Base-by-base conservation (phyloP, 2,797 vertebrate species). In the Anguilla megastoma region DNA sequence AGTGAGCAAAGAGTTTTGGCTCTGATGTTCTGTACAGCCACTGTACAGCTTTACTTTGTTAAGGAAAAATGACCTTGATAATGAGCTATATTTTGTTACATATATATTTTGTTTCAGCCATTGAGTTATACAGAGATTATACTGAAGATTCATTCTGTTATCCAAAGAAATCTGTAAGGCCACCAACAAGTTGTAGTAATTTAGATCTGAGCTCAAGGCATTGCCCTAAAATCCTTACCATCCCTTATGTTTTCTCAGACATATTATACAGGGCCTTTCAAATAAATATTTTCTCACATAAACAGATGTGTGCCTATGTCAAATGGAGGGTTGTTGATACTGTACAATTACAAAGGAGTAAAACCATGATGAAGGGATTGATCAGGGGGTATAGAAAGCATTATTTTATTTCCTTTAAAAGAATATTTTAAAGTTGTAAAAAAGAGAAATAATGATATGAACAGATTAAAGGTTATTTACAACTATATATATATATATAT, bases 341-440 rank as follows among this genome's bases (percentile, higher is more conserved):
- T 92, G 84, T 87, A 87, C 45, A 71, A 58, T 86, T 91, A 91
- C 84, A 90, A 90, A 91, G 50, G 87, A 54, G 76, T 83, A 74
- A 89, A 79, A 90, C 87, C 92, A 48, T 90, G 79, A 87, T 84
- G 91, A 90, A 92, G 89, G 76, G 89, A 91, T 90, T 89, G 93
- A 93, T 93, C 94, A 88, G 92, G 93, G 93, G 94, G 93, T 94
- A 93, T 95, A 94, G 95, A 95, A 95, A 95, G 94, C 94, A 95
- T 95, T 94, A 92, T 88, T 93, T 93, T 92, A 89, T 94, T 94
- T 95, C 93, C 90, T 91, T 91, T 89, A 93, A 91, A 93, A 95
- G 90, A 95, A 93, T 95, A 95, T 96, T 96, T 96, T 96, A 96
- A 95, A 88, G 85, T 76, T 88, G 87, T 88, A 88, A 85, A 85